A percentile compares a stretch with the other conserved stretches of the same genome.
These are phyloP conservation scores for Fragum whitleyi DNA, from an alignment of 2,888 invertebrate genomes.

Conservation along the genomic window DNA sequence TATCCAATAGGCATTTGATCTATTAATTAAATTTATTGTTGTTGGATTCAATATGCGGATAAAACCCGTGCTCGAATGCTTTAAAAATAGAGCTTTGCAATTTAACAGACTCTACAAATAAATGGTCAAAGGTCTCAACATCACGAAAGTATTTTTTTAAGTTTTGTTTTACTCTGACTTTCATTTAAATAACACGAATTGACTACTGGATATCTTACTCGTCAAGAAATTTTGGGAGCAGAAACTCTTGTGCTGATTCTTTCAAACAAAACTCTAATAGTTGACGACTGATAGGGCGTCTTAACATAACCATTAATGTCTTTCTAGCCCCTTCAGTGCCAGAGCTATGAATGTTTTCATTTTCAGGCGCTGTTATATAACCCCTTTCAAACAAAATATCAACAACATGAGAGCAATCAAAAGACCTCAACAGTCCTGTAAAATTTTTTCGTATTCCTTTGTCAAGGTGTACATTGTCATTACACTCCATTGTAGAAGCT, in stretches of 20 bases:
- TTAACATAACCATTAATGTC: neutral
- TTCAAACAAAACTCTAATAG: constrained; percentile 7
- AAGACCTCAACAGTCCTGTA: constrained; percentile 14
- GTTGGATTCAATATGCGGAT: no score
- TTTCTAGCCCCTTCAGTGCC: neutral
- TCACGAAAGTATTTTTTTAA: no score
- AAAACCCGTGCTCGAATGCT: no score
- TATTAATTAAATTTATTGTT: no score
- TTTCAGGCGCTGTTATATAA: neutral
- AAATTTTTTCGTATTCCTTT: constrained; percentile 42
- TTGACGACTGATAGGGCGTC: neutral
- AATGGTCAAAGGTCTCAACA: no score
- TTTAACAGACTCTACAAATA: no score
- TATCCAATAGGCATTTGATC: no score
- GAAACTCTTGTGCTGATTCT: constrained; percentile 33
- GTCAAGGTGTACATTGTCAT: constrained; percentile 22
- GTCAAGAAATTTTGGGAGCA: constrained; percentile 23
- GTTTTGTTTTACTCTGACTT: no score
- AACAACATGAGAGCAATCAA: neutral
- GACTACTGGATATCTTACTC: constrained; percentile 24
- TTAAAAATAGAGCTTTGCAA: no score
- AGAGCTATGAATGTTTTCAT: neutral
- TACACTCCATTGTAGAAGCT: neutral
- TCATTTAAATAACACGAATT: no score
- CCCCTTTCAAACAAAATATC: constrained; percentile 3